Base-by-base conservation (phyloP, 2,113 vertebrate species). In the Trogon melanurus region DNA sequence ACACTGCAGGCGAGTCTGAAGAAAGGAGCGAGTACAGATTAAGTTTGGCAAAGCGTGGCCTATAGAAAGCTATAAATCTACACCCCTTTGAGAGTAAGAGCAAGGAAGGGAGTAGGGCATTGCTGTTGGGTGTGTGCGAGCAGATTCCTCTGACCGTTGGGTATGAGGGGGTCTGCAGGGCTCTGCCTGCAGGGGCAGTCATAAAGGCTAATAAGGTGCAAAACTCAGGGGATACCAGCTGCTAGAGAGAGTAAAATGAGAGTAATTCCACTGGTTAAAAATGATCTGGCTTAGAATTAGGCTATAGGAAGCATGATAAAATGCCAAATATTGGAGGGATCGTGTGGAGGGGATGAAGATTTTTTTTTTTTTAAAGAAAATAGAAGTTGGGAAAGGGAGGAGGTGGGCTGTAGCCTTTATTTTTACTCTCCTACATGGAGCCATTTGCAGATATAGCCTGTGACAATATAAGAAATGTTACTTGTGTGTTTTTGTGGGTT, bases 11-110 rank as follows among this genome's bases (percentile, higher is more conserved):
- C 50, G 51, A 78, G 56, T 53, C 71, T 93, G 72, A 85, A 60
- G 75, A 80, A 78, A 90, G 60, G 76, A 85, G 64, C 51, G 62
- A 91, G 71, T 62, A 58, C 54, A 80, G 88, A 94, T 90, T 62
- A 79, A 58, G 72, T 90, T 51, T 93, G 75, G 60, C 87, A 23
- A 85, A 88, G 36, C 9, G 36, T 45, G 30, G 91, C 4, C 60
- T 80, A 41, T 27, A 53, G 79, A 67, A 94, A 60, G 82, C 56
- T 88, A 25, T 93, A 91, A 95, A 94, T 97, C 87, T 93, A 18
- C 23, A 32, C 6, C 5, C 44, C 38, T 61, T 38, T 41, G 81
- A 83, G 53, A 85, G 30, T 70, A 88, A 61, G 10, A 65, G 65
- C 32, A 53, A 67, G 66, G 76, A 74, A 87, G n/a, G 23, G 78